Base-by-base conservation (phyloP, 1,140 invertebrate genomes). In the Drosophila sturtevanti region DNA sequence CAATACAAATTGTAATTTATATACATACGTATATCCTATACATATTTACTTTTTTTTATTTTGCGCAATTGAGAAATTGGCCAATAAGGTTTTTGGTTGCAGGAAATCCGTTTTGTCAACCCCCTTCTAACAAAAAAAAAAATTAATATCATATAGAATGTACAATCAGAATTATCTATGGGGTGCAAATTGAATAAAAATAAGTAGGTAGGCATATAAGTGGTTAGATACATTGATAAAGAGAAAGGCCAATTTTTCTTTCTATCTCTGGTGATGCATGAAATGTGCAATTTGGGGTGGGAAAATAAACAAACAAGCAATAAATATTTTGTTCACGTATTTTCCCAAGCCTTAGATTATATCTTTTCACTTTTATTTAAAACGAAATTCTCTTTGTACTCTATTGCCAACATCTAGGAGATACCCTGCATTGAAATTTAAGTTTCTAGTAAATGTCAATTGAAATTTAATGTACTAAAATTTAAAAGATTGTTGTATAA, bases 1-100 rank as follows among this genome's bases (percentile, higher is more conserved):
- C 84, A 84, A 69, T 56, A 60, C 52, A 68, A 63, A 70, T 84
- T 79, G 71, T 89, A 78, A 89, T 89, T 89, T 89, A 87, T 87
- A 77, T 44, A n/a, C n/a, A 31, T 31, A 31, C 1, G 6, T 31
- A 35, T 35, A 35, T 35, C 34, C 34, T 35, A 35, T 35, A 12
- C 12, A 44, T 7, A 18, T 44, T 44, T 44, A 16, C 18, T 2
- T 35, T 10, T 35, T 35, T 35, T 72, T 69, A 24, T 24, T 31
- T 66, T 87, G 72, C 79, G 74, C 66, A 78, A 70, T 78, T 56
- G 44, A 62, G 38, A 81, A 72, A 87, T 80, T 64, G 68, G 62
- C 60, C 55, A 79, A 72, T 76, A 75, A 71, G 78, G 68, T 76
- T 44, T 80, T 72, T 44, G 66, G 51, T 73, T 79, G 74, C 64